These are phyloP conservation scores for Pangasius macronema DNA, from an alignment of 2,797 vertebrate genomes.

Conservation along the genomic window DNA sequence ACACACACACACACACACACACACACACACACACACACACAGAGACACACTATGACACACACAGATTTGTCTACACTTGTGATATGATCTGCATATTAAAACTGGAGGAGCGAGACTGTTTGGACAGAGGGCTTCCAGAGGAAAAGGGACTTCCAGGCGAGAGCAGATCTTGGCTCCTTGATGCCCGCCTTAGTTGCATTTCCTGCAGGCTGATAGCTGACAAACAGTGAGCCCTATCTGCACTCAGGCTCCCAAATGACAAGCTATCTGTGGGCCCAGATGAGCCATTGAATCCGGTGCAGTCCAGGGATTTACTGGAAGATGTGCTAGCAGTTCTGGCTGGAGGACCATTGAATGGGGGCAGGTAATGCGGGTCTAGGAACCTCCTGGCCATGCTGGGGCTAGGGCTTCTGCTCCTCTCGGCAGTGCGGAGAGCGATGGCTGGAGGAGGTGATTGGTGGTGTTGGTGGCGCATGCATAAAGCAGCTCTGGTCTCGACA, in stretches of 20 bases:
- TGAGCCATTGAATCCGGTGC: slow-evolving; percentile 81
- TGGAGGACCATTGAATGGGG: slow-evolving; percentile 77
- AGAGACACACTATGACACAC: not conserved
- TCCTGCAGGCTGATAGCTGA: slow-evolving; percentile 95
- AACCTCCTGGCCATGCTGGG: slow-evolving; percentile 78
- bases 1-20: not conserved
- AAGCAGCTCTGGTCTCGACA: slow-evolving; percentile 54
- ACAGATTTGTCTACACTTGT: slow-evolving; percentile 82
- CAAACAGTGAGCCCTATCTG: slow-evolving; percentile 83
- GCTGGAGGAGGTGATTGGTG: slow-evolving; percentile 73
- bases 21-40: not conserved
- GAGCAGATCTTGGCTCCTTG: slow-evolving; percentile 87
- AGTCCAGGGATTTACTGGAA: slow-evolving; percentile 96
- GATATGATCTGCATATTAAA: slow-evolving; percentile 99
- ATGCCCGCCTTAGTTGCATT: slow-evolving; percentile 85
- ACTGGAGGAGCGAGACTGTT: slow-evolving; percentile 97
- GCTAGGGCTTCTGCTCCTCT: slow-evolving; percentile 82
- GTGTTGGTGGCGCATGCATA: slow-evolving; percentile 72
- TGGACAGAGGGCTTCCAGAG: slow-evolving; percentile 85
- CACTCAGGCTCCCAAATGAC: slow-evolving; percentile 54
- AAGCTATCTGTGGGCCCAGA: slow-evolving; percentile 59
- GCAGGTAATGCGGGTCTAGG: slow-evolving; percentile 81
- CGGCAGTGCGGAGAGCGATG: slow-evolving; percentile 79
- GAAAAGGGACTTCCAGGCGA: slow-evolving; percentile 67
- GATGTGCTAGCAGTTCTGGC: slow-evolving; percentile 94